These are phyloP conservation scores for Caradrina kadenii DNA, from an alignment of 2,888 invertebrate species.

Conservation along the genomic window DNA sequence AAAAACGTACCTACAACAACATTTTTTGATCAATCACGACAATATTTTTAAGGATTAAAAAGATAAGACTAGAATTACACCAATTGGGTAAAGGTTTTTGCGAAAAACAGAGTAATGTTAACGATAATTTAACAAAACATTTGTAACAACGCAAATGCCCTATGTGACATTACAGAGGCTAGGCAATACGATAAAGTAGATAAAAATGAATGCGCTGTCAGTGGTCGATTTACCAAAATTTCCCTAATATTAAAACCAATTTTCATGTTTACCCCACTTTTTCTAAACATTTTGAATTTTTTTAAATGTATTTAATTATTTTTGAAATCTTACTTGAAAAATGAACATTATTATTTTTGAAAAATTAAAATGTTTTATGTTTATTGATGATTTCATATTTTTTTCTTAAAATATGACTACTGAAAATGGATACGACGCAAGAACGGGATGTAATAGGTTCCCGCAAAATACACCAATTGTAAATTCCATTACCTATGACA, in stretches of 20 bases:
- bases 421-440: constrained; percentile 81
- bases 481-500: constrained; percentile 85
- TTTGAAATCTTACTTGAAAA: constrained; percentile 8
- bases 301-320: neutral
- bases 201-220: constrained; percentile 82
- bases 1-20: constrained; percentile 67
- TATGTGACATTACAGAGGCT: constrained; percentile 84
- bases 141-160: constrained; percentile 84
- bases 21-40: constrained; percentile 65
- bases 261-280: constrained; percentile 10
- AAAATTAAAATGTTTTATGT: neutral
- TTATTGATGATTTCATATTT: constrained; percentile 54
- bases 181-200: constrained; percentile 79
- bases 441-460: constrained; percentile 68
- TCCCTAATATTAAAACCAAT: constrained; percentile 16
- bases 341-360: constrained; percentile 15
- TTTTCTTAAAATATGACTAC: constrained; percentile 30
- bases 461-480: constrained; percentile 81
- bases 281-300: neutral
- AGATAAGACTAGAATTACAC: constrained; percentile 88
- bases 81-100: constrained; percentile 75
- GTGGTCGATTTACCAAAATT: constrained; percentile 57
- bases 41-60: constrained; percentile 65
- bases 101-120: constrained; percentile 58
- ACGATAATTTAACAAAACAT: constrained; percentile 61